Base-by-base conservation (phyloP, 2,113 vertebrate species). In the Upupa epops region DNA sequence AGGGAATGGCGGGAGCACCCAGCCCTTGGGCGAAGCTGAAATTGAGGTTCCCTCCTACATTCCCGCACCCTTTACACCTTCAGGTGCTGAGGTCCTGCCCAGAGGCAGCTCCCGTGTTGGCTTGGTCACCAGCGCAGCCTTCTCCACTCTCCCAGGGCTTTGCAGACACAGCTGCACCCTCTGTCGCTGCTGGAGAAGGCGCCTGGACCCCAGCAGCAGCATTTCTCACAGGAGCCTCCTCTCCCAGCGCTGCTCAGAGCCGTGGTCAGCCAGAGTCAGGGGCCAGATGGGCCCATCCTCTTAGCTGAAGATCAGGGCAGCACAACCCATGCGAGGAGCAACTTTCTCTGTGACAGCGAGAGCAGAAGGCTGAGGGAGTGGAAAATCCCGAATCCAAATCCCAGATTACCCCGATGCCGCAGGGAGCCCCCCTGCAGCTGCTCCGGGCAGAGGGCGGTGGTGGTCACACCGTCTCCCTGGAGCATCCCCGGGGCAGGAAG, bases 111-210 rank as follows among this genome's bases (percentile, higher is more conserved):
- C n/a, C n/a, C n/a, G n/a, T n/a, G n/a, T n/a, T n/a, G n/a, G n/a
- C n/a, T n/a, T n/a, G n/a, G n/a, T n/a, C n/a, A n/a, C n/a, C n/a
- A n/a, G n/a, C n/a, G n/a, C n/a, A n/a, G n/a, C n/a, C n/a, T n/a
- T n/a, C n/a, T 51, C 8, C 15, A 2, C 29, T 5, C 8, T 36
- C 18, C 26, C 1, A 0, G 49, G 15, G 40, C 36, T 26, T 37
- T 16, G 76, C 54, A n/a, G 54, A 12, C 2, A 2, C 18, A 12
- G 10, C 13, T 6, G 55, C 71, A 28, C 17, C n/a, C 52, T 52
- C 14, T 9, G 1, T 20, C 0, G 4, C n/a, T 22, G 17, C 61
- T 3, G 37, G 26, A 18, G 28, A 10, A 1, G 1, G 3, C 28
- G 24, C 68, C 29, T 0, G 26, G 18, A 6, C 7, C 24, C 51